Evolutionary conservation across 2,888 invertebrate genomes (phyloP), one percentile per base, ranked within the genome.

Genomic region (Hirudinaria manillensis): DNA sequence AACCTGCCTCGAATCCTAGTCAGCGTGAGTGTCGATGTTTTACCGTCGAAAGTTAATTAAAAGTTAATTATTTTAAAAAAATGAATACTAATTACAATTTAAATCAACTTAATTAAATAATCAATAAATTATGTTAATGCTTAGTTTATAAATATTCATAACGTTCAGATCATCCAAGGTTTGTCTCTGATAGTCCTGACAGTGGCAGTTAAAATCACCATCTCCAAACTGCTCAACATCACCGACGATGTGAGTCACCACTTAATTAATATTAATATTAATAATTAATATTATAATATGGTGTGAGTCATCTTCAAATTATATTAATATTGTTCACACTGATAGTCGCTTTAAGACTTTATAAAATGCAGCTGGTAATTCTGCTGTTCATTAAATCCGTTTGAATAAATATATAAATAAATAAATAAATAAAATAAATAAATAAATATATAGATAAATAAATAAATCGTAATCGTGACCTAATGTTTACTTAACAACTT

Each of bases 221-320:
- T 85, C 27, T 81, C 83, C 13, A 82, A 81, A 76, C 34, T 83
- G 7, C 79, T 86, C 13, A 77, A 80, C 6, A 81, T 86, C 56
- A 81, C 84, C 32, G 86, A 86, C 81, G 86, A 86, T 82, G 86
- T 86, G 79, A 83, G 85, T 82, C 0, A 4, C 61, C 21, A 16
- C 45, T 29, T 6, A 45, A 16, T 6, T 45, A 36, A 71, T 71
- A 27, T 24, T 45, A 32, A 7, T 29, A 27, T 3, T 32, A 27
- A 29, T 72, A 19, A 53, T 51, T 51, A n/a, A 45, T n/a, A 13
- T 71, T 10, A 10, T 71, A 38, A 19, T 71, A n/a, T n/a, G n/a
- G n/a, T n/a, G n/a, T n/a, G n/a, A n/a, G n/a, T n/a, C n/a, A n/a
- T n/a, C n/a, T n/a, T n/a, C n/a, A 21, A n/a, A n/a, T n/a, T n/a